Conservation (phyloP, 2,888 invertebrate species). For the Prosapia bicincta region DNA sequence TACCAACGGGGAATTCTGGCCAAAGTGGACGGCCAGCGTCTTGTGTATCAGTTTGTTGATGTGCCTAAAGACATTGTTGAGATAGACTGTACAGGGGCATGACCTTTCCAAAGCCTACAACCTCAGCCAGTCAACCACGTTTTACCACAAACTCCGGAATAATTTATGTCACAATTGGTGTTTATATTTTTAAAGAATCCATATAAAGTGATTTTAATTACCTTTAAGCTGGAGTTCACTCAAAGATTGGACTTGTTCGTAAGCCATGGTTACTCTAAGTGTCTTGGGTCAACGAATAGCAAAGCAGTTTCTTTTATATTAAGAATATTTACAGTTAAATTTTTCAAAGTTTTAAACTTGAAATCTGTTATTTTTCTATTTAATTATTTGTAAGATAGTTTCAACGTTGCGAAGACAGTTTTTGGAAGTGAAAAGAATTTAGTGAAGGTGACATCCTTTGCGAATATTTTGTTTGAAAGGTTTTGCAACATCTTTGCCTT, state of each 20-base stretch:
- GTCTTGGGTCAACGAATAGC: conserved; percentile 39
- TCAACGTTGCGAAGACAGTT: not conserved
- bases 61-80: conserved; percentile 98
- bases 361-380: conserved; percentile 28
- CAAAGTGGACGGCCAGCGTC: conserved; percentile 97
- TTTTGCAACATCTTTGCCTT: not conserved
- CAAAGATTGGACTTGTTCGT: not conserved
- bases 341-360: not conserved
- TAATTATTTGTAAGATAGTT: conserved; percentile 13
- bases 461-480: not conserved
- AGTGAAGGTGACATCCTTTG: not conserved
- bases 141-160: not conserved
- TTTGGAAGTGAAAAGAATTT: not conserved
- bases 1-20: conserved; percentile 98
- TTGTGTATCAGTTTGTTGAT: conserved; percentile 99
- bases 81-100: conserved; percentile 93
- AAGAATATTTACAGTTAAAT: conserved; percentile 6
- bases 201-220: not conserved
- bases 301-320: conserved; percentile 3
- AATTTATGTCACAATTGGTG: not conserved
- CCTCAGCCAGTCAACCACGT: not conserved
- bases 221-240: conserved; percentile 3
- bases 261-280: conserved; percentile 30
- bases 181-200: not conserved
- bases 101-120: conserved; percentile 43